phyloP scores from a whole-genome alignment of 2,888 invertebrate genomes.

The Xestobium rufovillosum region DNA sequence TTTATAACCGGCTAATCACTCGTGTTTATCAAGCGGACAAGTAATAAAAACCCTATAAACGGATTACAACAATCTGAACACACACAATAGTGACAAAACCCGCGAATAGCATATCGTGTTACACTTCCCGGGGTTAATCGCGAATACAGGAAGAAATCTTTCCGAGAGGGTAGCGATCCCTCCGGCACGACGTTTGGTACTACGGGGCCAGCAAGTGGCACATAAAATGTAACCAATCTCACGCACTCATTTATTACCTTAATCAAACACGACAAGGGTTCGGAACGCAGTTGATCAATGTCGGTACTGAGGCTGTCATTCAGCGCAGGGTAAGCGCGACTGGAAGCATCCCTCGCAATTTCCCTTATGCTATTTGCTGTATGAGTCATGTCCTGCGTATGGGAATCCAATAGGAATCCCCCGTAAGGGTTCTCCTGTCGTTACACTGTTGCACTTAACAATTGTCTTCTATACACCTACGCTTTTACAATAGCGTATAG shows the following conservation, averaged over 20 bases:
- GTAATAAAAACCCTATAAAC: constrained; percentile 5
- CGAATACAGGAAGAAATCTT: constrained; percentile 21
- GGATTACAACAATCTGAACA: constrained; percentile 5
- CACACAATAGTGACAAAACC: background rate
- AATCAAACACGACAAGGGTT: constrained; percentile 34
- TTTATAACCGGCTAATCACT: no score
- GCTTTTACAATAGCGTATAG: no score
- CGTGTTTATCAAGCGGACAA: no score
- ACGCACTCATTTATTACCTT: constrained; percentile 42
- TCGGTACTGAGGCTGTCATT: constrained; percentile 9
- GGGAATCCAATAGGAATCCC: constrained; percentile 40
- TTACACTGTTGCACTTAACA: no score
- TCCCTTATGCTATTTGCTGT: constrained; percentile 38
- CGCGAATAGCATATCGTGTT: constrained; percentile 21
- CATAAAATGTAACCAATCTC: constrained; percentile 40
- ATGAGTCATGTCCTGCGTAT: constrained; percentile 37
- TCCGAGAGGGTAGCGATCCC: constrained; percentile 19
- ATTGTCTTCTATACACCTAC: no score
- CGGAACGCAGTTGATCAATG: constrained; percentile 1
- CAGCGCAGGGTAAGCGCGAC: constrained; percentile 13
- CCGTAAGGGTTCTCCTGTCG: no score
- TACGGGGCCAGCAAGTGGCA: constrained; percentile 17
- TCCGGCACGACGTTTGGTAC: background rate
- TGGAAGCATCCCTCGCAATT: constrained; percentile 33
- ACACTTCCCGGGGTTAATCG: constrained; percentile 27